A percentile compares a stretch with the other conserved stretches of the same genome.
Conservation (phyloP, 2,888 invertebrate genomes). For the Cryptops parisi region DNA sequence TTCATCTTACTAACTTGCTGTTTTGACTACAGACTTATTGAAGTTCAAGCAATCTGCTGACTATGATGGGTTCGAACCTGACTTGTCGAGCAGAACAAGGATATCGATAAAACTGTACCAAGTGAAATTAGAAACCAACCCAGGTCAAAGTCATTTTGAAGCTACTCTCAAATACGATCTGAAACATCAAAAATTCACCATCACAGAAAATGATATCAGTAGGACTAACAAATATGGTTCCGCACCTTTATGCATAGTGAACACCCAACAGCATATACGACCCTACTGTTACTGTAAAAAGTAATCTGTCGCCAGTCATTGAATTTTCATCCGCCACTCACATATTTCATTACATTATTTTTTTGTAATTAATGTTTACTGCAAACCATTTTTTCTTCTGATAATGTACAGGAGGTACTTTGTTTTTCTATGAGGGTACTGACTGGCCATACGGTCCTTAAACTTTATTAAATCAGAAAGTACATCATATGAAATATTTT, state of each 20-base stretch:
- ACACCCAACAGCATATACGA: slow-evolving; percentile 53
- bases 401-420: no score
- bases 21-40: slow-evolving; percentile 48
- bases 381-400: no score
- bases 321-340: no score
- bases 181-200: slow-evolving; percentile 41
- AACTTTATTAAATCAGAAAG: no score
- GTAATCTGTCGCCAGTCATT: no score
- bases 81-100: slow-evolving; percentile 49
- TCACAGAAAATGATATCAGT: slow-evolving; percentile 55
- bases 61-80: slow-evolving; percentile 67
- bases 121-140: slow-evolving; percentile 56
- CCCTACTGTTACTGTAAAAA: slow-evolving; percentile 63
- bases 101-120: slow-evolving; percentile 54
- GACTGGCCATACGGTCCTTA: no score
- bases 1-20: no score
- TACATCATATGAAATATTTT: no score
- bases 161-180: slow-evolving; percentile 53
- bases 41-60: slow-evolving; percentile 58
- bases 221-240: slow-evolving; percentile 68
- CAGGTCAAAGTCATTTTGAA: slow-evolving; percentile 67
- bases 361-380: no score
- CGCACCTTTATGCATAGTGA: slow-evolving; percentile 64
- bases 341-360: no score
- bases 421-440: no score